Percentiles rank a stretch among this genome's conserved stretches.
phyloP scores from a whole-genome alignment of 37 sponge, comb jelly and placozoan genomes.

The Petrosia ficiformis region DNA sequence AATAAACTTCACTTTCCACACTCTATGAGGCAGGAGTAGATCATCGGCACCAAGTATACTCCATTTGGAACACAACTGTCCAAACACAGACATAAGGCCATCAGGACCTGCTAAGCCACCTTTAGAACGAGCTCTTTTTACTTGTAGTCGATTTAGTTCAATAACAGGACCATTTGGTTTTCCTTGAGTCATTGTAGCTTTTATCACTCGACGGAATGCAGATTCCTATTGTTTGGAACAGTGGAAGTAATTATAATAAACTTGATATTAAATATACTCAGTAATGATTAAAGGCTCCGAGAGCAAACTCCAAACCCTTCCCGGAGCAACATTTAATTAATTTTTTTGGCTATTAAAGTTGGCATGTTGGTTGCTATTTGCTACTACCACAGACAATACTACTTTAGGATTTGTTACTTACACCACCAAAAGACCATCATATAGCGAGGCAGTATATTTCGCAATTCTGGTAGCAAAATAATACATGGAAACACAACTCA shows the following conservation, averaged over 20 bases:
- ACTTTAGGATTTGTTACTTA: too few relatives aligned
- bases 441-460: too few relatives aligned
- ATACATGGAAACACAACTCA: too few relatives aligned
- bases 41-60: slow-evolving; percentile 54
- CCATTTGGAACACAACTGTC: slow-evolving; percentile 88
- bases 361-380: too few relatives aligned
- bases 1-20: slow-evolving; percentile 97
- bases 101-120: slow-evolving; percentile 74
- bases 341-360: too few relatives aligned
- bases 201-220: slow-evolving; percentile 84
- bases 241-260: neutral
- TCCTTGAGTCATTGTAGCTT: slow-evolving; percentile 91
- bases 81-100: slow-evolving; percentile 82
- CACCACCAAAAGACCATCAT: too few relatives aligned
- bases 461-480: too few relatives aligned
- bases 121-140: slow-evolving; percentile 36
- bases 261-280: neutral
- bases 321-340: too few relatives aligned
- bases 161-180: slow-evolving; percentile 88
- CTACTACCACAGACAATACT: too few relatives aligned
- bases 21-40: slow-evolving; percentile 80
- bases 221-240: slow-evolving; percentile 60
- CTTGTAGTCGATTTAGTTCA: slow-evolving; percentile 89
- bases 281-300: too few relatives aligned
- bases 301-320: too few relatives aligned